Percentiles rank a stretch among this genome's conserved stretches.
Conservation (phyloP, 2,888 invertebrate genomes). For the Operophtera brumata region DNA sequence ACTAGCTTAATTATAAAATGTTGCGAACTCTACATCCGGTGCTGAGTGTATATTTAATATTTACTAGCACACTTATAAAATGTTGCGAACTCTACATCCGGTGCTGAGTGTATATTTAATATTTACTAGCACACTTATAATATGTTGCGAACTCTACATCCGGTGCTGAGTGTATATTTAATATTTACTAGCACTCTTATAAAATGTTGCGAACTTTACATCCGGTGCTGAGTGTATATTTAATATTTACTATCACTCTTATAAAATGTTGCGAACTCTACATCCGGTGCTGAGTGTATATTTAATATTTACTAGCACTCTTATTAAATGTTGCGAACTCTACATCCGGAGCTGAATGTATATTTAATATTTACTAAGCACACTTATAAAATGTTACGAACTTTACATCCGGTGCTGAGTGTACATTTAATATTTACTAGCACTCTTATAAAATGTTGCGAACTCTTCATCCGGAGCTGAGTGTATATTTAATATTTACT, state of each 20-base stretch:
- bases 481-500: slow-evolving; percentile 1
- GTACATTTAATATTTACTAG: slow-evolving; percentile 1
- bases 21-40: slow-evolving; percentile 3
- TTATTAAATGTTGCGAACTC: slow-evolving; percentile 7
- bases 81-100: slow-evolving; percentile 5
- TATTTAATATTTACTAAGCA: slow-evolving; percentile 8
- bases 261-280: slow-evolving; percentile 8
- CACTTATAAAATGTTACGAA: slow-evolving; percentile 6
- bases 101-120: no score
- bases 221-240: no score
- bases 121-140: slow-evolving; percentile 8
- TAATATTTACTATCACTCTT: slow-evolving; percentile 6
- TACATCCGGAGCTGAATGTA: not conserved
- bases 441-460: slow-evolving; percentile 7
- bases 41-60: not conserved
- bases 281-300: not conserved
- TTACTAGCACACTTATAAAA: slow-evolving; percentile 7
- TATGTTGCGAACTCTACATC: slow-evolving; percentile 8
- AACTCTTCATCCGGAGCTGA: not conserved
- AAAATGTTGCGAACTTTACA: slow-evolving; percentile 8
- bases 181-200: slow-evolving; percentile 8
- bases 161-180: no score
- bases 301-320: slow-evolving; percentile 4
- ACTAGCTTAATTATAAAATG: slow-evolving; percentile 5
- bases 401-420: not conserved